Evolutionary conservation across 2,797 vertebrate genomes (phyloP), one percentile per base, ranked within the genome.

Genomic region (Agapornis canus): DNA sequence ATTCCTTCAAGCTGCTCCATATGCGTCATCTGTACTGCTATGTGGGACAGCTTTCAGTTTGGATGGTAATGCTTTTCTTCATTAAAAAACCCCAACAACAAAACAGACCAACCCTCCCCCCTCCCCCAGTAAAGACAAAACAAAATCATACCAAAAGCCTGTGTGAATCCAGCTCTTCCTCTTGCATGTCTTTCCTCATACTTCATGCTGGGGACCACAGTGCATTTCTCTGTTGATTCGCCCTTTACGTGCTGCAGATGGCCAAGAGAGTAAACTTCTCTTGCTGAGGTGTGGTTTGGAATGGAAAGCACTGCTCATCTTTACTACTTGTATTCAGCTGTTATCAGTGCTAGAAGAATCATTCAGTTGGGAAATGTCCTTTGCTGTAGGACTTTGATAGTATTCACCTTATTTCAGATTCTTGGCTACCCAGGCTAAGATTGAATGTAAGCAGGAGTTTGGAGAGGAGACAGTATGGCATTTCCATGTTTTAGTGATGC

Each of bases 231-330:
- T 56, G 14, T 11, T 86, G 29, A 26, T 37, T 12, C 70, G 21
- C 18, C 75, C 20, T 63, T 78, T 27, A 37, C 0, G 0, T 26
- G n/a, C 57, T 61, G 1, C 64, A n/a, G 9, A 35, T 0, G 2
- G 5, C 59, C 21, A 23, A 40, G 43, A 84, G 37, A 54, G 39
- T 39, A 82, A 42, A 2, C 8, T 79, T 64, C 14, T 54, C 23
- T 48, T 70, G 51, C 66, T 45, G 16, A 76, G 32, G 32, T 1
- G 0, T 84, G 51, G 8, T 79, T 96, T 82, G 49, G 10, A 42
- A 29, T 48, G 11, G 45, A 48, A 68, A 70, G 16, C 10, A 10
- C 29, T 47, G 29, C 48, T 85, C 3, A 5, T 47, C 51, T 48
- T 57, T 52, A 39, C 47, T 70, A 48, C 56, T 43, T 61, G 11